A percentile compares a stretch with the other conserved stretches of the same genome.
These are phyloP conservation scores for Brenthis daphne DNA, from an alignment of 2,888 invertebrate genomes.

Conservation along the genomic window DNA sequence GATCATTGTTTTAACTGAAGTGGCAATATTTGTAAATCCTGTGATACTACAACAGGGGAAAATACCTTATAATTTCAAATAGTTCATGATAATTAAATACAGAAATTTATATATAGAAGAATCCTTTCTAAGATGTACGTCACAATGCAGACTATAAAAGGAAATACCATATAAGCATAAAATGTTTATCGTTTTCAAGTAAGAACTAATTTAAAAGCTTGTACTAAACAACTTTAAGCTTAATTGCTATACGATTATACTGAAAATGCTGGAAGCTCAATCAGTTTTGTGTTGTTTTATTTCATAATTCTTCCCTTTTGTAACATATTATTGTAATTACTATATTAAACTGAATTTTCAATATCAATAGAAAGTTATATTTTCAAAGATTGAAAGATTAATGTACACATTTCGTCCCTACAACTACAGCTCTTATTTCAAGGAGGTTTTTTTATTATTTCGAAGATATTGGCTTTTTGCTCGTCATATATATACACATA, in stretches of 20 bases:
- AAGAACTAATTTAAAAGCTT: conserved; percentile 2
- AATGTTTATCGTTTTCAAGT: background rate
- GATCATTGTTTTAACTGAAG: background rate
- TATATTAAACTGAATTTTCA: no score
- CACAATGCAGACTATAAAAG: background rate
- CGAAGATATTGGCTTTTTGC: background rate
- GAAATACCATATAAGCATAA: background rate
- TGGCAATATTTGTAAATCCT: background rate
- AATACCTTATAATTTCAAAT: no score
- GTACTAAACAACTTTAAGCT: background rate
- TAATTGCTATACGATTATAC: background rate
- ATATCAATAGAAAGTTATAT: no score
- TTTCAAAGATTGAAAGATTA: no score
- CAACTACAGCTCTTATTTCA: no score
- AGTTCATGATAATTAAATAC: no score
- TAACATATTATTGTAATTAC: no score
- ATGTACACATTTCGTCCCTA: no score
- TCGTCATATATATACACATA: background rate
- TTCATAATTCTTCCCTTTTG: background rate
- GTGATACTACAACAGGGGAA: no score
- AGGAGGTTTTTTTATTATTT: background rate
- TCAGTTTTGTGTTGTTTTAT: background rate
- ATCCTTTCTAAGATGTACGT: background rate
- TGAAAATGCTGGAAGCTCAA: background rate
- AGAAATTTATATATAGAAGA: no score